Evolutionary conservation across 2,113 vertebrate genomes (phyloP), one percentile per base, ranked within the genome.

Genomic region (Hippocampus mohnikei): DNA sequence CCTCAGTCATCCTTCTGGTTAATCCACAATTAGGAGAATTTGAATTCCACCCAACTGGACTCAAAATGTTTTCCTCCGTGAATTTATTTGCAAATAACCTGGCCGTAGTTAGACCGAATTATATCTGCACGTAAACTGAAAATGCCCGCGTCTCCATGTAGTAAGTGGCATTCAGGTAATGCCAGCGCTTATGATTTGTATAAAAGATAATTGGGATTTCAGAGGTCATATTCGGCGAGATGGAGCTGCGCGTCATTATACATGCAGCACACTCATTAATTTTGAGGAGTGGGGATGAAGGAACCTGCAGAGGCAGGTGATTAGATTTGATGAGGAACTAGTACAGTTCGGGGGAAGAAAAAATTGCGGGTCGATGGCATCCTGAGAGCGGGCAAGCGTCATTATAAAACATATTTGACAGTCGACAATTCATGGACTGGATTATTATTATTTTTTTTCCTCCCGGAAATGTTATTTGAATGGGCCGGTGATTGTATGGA

Each of bases 151-250:
- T 37, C 37, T 61, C 16, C 23, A 13, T 44, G 12, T 42, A n/a
- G n/a, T 18, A 8, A 46, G n/a, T 65, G 23, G 42, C 23, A 63
- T 41, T 12, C 59, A 12, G 55, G 59, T 61, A 63, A 63, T 63
- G 13, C 37, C 18, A 42, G 20, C 61, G 33, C 61, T 60, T 33
- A 16, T 60, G 58, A 60, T 60, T 20, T 60, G 58, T 60, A 27
- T 58, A 58, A 58, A 58, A 58, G 55, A 58, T 58, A 58, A 27
- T 56, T 25, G 55, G 55, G 9, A 33, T 60, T 60, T 33, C 58
- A 60, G 58, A 60, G 58, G 58, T 60, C 58, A 33, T 60, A 60
- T 60, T 60, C 27, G 16, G 27, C 58, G 8, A 33, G 58, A 60
- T 29, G 33, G 58, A 60, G 58, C 58, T 18, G 29, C 27, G 8